phyloP scores from a whole-genome alignment of 1,140 invertebrate species.

The Wasmannia auropunctata region DNA sequence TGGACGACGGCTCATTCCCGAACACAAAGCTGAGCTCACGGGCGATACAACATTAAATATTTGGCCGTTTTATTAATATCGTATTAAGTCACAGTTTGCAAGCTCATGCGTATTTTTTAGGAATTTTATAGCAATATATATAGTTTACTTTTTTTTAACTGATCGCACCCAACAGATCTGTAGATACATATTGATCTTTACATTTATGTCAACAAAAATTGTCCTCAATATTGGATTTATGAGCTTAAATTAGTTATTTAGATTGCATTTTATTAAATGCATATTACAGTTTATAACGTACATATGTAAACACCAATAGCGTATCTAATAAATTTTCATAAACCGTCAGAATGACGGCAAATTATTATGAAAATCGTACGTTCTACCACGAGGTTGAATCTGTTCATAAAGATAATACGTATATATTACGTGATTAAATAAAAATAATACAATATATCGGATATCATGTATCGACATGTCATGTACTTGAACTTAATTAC shows the following conservation, averaged over 20 bases:
- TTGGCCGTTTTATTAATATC: background rate
- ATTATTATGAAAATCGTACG: background rate
- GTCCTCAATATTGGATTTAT: background rate
- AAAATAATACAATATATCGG: background rate
- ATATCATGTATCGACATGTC: background rate
- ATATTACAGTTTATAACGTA: constrained; percentile 10
- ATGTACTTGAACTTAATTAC: background rate
- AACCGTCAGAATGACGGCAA: background rate
- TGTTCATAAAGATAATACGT: background rate
- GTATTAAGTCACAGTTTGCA: background rate
- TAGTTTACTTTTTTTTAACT: background rate
- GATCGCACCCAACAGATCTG: background rate
- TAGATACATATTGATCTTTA: background rate
- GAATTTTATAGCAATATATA: background rate
- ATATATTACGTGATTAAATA: background rate
- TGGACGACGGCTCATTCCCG: constrained; percentile 14
- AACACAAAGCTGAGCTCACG: constrained; percentile 2
- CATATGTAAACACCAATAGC: background rate
- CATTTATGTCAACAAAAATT: background rate
- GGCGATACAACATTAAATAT: background rate
- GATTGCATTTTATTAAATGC: background rate
- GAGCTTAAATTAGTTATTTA: background rate
- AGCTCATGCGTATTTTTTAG: background rate
- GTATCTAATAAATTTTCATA: constrained; percentile 14
- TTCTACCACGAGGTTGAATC: background rate